Base-by-base conservation (phyloP, 2,113 vertebrate species). In the Sisor rabdophorus region DNA sequence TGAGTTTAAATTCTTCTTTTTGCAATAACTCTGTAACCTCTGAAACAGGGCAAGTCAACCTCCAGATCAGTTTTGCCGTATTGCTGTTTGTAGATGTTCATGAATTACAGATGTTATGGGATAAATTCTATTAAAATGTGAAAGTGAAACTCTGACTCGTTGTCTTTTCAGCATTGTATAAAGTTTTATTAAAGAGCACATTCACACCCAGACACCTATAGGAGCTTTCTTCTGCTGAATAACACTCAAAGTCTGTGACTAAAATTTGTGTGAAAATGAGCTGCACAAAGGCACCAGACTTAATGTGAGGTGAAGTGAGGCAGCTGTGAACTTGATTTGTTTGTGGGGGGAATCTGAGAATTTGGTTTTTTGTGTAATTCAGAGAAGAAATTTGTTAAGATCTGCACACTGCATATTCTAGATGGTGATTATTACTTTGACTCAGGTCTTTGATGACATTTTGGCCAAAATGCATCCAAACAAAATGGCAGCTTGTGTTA, bases 41-140 rank as follows among this genome's bases (percentile, higher is more conserved):
- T 40, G 36, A 19, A 60, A 55, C 77, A 58, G 73, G 44, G 73
- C 32, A 36, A 56, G 52, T 76, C 52, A 30, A 78, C 58, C 55
- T 24, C 54, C 40, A 69, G 30, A 63, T 59, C 69, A 22, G 44
- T 60, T 78, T 73, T 73, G 52, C 50, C 74, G 24, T 76, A 79
- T 61, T 78, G 69, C 71, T 84, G 75, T 80, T 75, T 76, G 80
- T 75, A 80, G 75, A 73, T 85, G 80, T 82, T 76, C 72, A 75
- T 82, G 65, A 67, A 67, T 74, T 69, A 59, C 78, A 80, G 64
- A 83, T 82, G 71, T 65, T 79, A 77, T 81, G 63, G 64, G 80
- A 74, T 80, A 75, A 83, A 79, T 80, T 79, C 58, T 82, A 84
- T 84, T 84, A 84, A 85, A 85, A 78, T 80, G 75, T 82, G 78